Base-by-base conservation (phyloP, 23 tunicate species). In the Trididemnum clinides region DNA sequence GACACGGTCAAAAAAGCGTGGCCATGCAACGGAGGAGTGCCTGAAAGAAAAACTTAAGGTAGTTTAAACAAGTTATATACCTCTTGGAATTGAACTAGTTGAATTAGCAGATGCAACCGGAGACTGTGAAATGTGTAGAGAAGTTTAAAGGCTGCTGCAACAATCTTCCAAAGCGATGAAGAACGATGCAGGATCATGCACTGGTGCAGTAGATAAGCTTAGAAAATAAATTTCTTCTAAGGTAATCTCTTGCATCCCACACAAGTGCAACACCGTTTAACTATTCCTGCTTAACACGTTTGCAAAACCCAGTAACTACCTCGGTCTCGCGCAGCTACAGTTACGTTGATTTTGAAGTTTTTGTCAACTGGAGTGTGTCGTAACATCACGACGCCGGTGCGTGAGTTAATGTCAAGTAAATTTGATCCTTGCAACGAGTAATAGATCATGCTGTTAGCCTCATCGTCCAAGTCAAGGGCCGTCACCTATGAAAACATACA, bases 381-480 rank as follows among this genome's bases (percentile, higher is more conserved):
- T 20, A 87, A 70, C 1, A 81, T 80, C 19, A 87, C 57, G n/a
- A 62, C 39, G 22, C 91, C 91, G 19, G 37, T 70, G 12, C 39
- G 23, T 23, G 71, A 33, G 57, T 87, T 32, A 54, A 87, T 35
- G 20, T 29, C 30, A 32, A 87, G 80, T 5, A 87, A 28, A 51
- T 31, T 28, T 10, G 36, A 29, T 66, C 65, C 83, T 64, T 69
- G 73, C 57, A 87, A 39, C 1, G 77, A 20, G 36, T 87, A 87
- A 5, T 39, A 30, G 15, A 87, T 50, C 59, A 58, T 19, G 3
- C 81, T 62, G 65, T 87, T 87, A 0, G 25, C 27, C 12, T 85
- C 91, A 22, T 1, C 25, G 34, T 87, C 91, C 31, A 44, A 15
- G 28, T 87, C 91, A 50, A 87, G 23, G 22, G 91, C 85, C 26